phyloP scores from a whole-genome alignment of 2,113 vertebrate genomes.

The Pitta sordida region DNA sequence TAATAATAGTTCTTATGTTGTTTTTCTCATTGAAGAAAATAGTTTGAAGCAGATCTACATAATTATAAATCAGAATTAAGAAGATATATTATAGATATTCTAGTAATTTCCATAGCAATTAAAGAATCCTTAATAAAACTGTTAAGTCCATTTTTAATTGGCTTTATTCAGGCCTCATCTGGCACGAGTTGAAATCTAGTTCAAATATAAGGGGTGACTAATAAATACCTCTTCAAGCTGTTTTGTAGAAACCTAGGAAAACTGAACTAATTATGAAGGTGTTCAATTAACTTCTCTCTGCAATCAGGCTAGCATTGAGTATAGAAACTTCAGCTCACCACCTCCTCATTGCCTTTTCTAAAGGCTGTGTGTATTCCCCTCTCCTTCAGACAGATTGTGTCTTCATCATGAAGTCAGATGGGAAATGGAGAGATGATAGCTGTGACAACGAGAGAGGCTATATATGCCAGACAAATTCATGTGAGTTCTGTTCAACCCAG shows the following conservation, averaged over 20 bases:
- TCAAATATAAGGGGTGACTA: background rate
- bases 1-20: background rate
- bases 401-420: slow-evolving; percentile 60
- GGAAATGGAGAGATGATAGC: slow-evolving; percentile 78
- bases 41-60: background rate
- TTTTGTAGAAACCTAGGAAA: background rate
- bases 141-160: background rate
- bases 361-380: background rate
- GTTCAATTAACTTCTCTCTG: background rate
- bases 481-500: slow-evolving; percentile 55
- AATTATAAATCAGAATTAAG: background rate
- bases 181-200: background rate
- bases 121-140: background rate
- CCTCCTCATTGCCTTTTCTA: background rate
- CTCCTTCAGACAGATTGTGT: slow-evolving; percentile 75
- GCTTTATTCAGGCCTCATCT: background rate
- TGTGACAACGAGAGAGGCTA: slow-evolving; percentile 72
- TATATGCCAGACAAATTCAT: slow-evolving; percentile 79
- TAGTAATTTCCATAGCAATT: background rate
- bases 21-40: background rate
- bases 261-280: background rate
- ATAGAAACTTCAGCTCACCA: background rate
- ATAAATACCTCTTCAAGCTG: background rate
- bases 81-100: background rate
- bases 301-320: background rate